phyloP scores from a whole-genome alignment of 2,888 invertebrate species.

The Acleris sparsana region DNA sequence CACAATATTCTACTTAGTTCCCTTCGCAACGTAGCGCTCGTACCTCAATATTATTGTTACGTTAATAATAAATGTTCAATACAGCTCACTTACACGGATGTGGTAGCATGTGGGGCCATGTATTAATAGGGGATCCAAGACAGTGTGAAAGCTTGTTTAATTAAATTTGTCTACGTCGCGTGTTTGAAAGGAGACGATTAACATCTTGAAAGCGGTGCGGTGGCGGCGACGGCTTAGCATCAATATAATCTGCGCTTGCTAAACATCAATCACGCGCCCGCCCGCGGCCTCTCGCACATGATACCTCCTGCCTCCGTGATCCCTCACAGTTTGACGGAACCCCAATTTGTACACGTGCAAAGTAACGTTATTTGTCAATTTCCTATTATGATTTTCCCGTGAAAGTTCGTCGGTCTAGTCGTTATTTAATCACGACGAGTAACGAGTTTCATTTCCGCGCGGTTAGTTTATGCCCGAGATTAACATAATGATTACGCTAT shows the following conservation, averaged over 20 bases:
- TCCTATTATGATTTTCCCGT: conserved; percentile 1
- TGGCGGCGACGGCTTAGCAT: conserved; percentile 44
- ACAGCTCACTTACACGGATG: conserved; percentile 38
- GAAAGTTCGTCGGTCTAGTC: conserved; percentile 3
- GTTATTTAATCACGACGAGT: conserved; percentile 6
- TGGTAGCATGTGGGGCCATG: conserved; percentile 53
- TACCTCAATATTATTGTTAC: conserved; percentile 18
- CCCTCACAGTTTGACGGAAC: conserved; percentile 21
- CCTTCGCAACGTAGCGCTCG: neutral
- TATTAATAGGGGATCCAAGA: conserved; percentile 61
- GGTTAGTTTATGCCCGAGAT: conserved; percentile 8
- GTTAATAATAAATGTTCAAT: conserved; percentile 13
- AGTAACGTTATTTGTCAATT: conserved; percentile 23
- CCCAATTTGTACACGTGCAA: conserved; percentile 32
- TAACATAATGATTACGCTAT: neutral
- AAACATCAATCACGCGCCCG: conserved; percentile 54
- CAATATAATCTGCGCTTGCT: conserved; percentile 50
- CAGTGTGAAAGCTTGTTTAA: conserved; percentile 70
- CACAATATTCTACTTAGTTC: no score
- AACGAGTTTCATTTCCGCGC: neutral
- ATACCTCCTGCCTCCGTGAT: conserved; percentile 43
- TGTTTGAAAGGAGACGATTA: conserved; percentile 72
- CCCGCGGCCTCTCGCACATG: conserved; percentile 42
- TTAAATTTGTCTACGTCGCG: conserved; percentile 70
- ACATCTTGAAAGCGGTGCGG: conserved; percentile 62